These are phyloP conservation scores for Eulithis prunata DNA, from an alignment of 2,888 invertebrate species.

Conservation along the genomic window DNA sequence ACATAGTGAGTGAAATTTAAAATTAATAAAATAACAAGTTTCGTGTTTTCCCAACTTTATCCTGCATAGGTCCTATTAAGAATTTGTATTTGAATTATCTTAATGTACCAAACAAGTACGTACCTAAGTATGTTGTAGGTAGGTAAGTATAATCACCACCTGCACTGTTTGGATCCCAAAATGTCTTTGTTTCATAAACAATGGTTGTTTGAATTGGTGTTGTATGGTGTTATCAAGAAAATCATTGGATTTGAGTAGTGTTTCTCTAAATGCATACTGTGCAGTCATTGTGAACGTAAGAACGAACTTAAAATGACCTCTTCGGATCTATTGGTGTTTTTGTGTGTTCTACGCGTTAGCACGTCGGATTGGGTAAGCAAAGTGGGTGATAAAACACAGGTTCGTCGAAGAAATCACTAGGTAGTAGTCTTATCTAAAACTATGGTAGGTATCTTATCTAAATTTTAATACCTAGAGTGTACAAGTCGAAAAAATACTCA, in stretches of 20 bases:
- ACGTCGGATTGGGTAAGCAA: conserved; percentile 44
- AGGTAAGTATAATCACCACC: conserved; percentile 23
- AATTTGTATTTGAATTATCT: too few relatives aligned
- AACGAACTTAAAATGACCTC: conserved; percentile 27
- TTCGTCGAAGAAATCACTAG: too few relatives aligned
- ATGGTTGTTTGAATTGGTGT: conserved; percentile 31
- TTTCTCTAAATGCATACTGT: not conserved
- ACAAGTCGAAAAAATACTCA: too few relatives aligned
- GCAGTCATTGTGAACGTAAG: conserved; percentile 6
- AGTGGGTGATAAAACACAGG: conserved; percentile 2
- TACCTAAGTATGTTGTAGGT: not conserved
- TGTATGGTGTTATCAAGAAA: conserved; percentile 20
- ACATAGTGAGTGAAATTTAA: too few relatives aligned
- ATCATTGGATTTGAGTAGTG: conserved; percentile 8
- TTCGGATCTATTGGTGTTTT: conserved; percentile 28
- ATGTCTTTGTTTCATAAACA: conserved; percentile 30
- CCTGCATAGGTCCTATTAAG: too few relatives aligned
- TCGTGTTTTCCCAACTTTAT: too few relatives aligned
- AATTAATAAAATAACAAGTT: too few relatives aligned
- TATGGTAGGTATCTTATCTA: too few relatives aligned
- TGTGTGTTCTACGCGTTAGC: conserved; percentile 30
- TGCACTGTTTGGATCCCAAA: conserved; percentile 26
- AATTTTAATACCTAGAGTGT: too few relatives aligned
- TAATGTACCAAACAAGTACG: too few relatives aligned
- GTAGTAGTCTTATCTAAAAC: too few relatives aligned